Base-by-base conservation (phyloP, 2,113 vertebrate species). In the Zosterops borbonicus region DNA sequence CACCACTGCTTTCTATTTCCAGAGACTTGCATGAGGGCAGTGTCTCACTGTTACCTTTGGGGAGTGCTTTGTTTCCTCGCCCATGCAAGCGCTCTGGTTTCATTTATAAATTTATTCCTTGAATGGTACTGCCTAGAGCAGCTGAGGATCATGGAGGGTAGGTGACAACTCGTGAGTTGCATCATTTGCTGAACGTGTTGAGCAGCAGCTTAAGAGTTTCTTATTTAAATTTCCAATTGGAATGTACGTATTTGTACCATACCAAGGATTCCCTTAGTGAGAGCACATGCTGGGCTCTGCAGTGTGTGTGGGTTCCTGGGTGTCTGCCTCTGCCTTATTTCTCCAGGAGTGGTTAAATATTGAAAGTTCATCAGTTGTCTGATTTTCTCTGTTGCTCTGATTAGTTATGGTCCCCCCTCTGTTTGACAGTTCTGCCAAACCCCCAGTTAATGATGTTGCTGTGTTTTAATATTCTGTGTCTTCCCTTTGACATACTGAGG, bases 401-500 rank as follows among this genome's bases (percentile, higher is more conserved):
- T 84, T 35, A 31, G 49, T 84, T 71, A 18, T 49, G 12, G 33
- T 50, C 33, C 17, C 17, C 0, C 1, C 35, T 55, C 6, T 3
- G 8, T 73, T 8, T 79, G 55, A 31, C 49, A 18, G 64, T 37
- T 74, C 46, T 53, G 9, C 56, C 33, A 49, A 71, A 31, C 5
- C 28, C 29, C 11, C 14, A 3, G 29, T 28, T 23, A 70, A 42
- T n/a, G 71, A 23, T 24, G 7, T 37, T 46, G 56, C 47, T 46
- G 22, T 83, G 6, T 39, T 49, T 69, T 46, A n/a, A 31, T 33
- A 31, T 14, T 1, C 1, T 8, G 2, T 19, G 7, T 31, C 5
- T 74, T 92, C 59, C 63, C 39, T 82, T 63, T 37, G 2, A 3
- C 5, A 2, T 1, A 0, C 5, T 0, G 16, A 60, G 19, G 2